Evolutionary conservation across 2,113 vertebrate species (phyloP).

Genomic region (Pachycephala philippinensis): DNA sequence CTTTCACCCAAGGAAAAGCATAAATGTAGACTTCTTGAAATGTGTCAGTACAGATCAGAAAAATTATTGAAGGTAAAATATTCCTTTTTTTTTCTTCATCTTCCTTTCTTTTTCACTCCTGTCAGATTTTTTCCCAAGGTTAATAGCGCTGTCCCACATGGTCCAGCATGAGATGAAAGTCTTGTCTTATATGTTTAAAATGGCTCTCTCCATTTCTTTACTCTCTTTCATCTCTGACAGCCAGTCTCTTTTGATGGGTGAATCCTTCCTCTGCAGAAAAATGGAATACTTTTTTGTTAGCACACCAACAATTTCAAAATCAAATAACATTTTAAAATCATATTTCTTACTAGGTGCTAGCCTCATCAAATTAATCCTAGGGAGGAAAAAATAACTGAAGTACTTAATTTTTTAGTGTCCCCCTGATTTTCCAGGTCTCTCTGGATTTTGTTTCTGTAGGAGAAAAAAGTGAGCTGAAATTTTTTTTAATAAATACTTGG

Average conservation of each 20-base stretch:
- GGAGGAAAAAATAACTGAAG: background rate
- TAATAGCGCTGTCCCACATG: conserved; percentile 46
- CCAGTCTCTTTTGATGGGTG: conserved; percentile 40
- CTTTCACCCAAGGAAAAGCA: background rate
- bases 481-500: background rate
- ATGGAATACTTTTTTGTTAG: background rate
- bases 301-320: conserved; percentile 9
- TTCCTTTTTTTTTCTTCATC: background rate
- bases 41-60: background rate
- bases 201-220: conserved; percentile 31
- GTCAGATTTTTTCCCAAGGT: conserved; percentile 21
- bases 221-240: conserved; percentile 61
- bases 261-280: conserved; percentile 13
- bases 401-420: background rate
- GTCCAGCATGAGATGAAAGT: conserved; percentile 58
- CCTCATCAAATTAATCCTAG: background rate
- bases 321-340: background rate
- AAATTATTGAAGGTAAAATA: conserved; percentile 28
- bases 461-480: background rate
- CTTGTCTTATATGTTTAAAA: conserved; percentile 58
- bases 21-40: background rate
- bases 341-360: background rate
- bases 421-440: background rate
- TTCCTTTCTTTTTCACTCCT: background rate
- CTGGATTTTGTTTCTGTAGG: background rate